Evolutionary conservation across 2,113 vertebrate genomes (phyloP).

Genomic region (Suricata suricatta): DNA sequence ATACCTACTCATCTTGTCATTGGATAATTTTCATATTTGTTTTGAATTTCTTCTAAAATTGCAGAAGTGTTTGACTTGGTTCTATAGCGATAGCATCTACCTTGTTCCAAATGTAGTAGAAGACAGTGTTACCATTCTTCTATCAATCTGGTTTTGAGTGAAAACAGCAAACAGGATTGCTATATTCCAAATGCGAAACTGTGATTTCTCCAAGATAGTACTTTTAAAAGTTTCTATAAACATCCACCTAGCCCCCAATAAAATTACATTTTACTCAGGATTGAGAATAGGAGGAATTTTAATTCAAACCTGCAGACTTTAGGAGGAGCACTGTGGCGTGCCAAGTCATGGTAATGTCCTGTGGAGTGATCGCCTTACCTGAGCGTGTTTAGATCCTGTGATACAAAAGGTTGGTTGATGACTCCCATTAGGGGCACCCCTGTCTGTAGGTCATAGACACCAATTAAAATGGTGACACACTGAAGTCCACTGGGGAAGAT

Average conservation of each 20-base stretch:
- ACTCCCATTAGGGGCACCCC: slow-evolving; percentile 92
- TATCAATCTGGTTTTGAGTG: background rate
- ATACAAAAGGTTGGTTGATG: slow-evolving; percentile 92
- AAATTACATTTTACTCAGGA: background rate
- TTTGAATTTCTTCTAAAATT: slow-evolving; percentile 13
- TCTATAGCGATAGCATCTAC: background rate
- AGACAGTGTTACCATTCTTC: background rate
- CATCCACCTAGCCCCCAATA: background rate
- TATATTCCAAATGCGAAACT: background rate
- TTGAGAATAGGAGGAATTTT: background rate
- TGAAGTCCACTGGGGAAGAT: slow-evolving; percentile 90
- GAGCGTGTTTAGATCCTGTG: slow-evolving; percentile 81
- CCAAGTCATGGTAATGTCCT: background rate
- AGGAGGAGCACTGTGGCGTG: background rate
- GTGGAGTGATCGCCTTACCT: slow-evolving; percentile 64
- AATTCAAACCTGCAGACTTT: background rate
- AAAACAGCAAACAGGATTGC: background rate
- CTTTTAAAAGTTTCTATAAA: background rate
- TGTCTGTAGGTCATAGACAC: slow-evolving; percentile 88
- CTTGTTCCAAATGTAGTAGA: background rate
- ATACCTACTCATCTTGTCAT: background rate
- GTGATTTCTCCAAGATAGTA: background rate
- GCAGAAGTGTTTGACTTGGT: background rate
- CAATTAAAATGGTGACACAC: slow-evolving; percentile 91
- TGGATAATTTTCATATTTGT: background rate